Base-by-base conservation (phyloP, 2,113 vertebrate genomes). In the Corythornis cristatus region DNA sequence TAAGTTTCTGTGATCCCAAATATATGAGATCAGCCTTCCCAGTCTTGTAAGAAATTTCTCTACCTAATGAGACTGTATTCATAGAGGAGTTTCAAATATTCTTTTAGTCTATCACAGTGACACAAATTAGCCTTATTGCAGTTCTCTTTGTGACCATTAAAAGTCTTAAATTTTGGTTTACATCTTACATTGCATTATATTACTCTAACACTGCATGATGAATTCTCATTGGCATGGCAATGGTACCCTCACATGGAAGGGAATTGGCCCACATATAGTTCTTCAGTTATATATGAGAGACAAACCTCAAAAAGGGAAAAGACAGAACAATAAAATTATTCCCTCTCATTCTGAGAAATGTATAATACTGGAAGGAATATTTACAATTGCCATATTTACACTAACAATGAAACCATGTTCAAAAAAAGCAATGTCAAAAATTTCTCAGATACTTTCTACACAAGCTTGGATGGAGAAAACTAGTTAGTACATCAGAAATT, bases 1-100 rank as follows among this genome's bases (percentile, higher is more conserved):
- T 43, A 87, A 73, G 96, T 90, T 96, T 94, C 66, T 86, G 23
- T 80, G 62, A 94, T 76, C 31, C 67, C 61, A 64, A 88, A 40
- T 84, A 60, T 79, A 83, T 76, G 29, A 89, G 53, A 78, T 93
- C 81, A 86, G 26, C 42, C 88, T 80, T 85, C 37, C 31, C 35
- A 88, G 62, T 15, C 73, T 64, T 60, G 65, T 35, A 90, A 92
- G 83, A 79, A 71, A 31, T 71, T 93, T 89, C 68, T 94, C 70
- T 89, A 78, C 51, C 51, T 71, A 57, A 28, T 68, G 83, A 86
- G 83, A 71, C 28, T 75, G 26, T n/a, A 57, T 0, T 3, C 74
- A 76, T 21, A 70, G 3, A 70, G 28, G 28, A 84, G 15, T 50
- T 84, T 68, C 35, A 75, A 15, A 54, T 31, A 5, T 29, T n/a